Evolutionary conservation across 1,140 invertebrate species (phyloP), one percentile per base, ranked within the genome.

Genomic region (Heliconius hermathena): DNA sequence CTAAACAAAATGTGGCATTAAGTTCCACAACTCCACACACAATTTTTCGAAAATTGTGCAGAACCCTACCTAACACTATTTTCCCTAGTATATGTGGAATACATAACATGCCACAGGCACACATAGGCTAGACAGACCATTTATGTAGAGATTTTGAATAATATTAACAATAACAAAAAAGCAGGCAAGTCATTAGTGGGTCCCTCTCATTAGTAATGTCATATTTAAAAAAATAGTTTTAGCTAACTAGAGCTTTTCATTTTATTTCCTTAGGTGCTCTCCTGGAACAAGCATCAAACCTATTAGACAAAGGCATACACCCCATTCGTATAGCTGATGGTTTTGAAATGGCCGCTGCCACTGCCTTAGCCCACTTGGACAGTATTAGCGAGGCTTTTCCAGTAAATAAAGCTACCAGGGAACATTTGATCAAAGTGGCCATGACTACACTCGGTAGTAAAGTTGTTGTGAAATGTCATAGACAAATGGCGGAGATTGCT

Each of bases 381-480:
- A 95, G 96, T 36, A 99, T 99, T 88, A 97, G 98, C 73, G 97
- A 99, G 85, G 96, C 96, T 22, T 99, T 99, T 94, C 97, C 97
- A 1, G 97, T 99, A 49, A 97, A 97, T 88, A 95, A 95, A 0
- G 95, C 97, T 1, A 97, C 99, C 86, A 94, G 97, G 76, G 98
- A 99, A 88, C 97, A 98, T 41, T 95, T 99, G 0, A 97, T 99
- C 81, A 97, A 98, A 91, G 98, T 98, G 49, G 99, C 99, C 8
- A 99, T 99, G 98, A 99, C 99, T 0, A 99, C 99, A 1, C 96
- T 99, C 26, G 99, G 99, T 22, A 99, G 99, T n/a, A 99, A 99
- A 96, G 99, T 99, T 74, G 96, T 98, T 46, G 98, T 98, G 82
- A 98, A 98, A 91, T 98, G 97, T 90, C 98, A 99, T 89, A 95